Base-by-base conservation (phyloP, 2,797 vertebrate genomes). In the Holocentrus rufus region DNA sequence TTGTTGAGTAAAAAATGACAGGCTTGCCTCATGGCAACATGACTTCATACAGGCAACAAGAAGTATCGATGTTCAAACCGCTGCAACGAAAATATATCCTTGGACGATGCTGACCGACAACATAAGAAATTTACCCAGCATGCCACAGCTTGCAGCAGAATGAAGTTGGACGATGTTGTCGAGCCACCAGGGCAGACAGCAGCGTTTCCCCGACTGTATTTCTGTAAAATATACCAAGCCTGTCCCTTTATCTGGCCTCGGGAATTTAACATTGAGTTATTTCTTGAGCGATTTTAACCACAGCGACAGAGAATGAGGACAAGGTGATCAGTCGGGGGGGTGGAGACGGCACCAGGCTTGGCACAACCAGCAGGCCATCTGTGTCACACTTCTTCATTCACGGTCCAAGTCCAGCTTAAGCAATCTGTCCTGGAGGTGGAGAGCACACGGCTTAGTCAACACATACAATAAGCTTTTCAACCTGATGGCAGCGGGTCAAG, bases 351-450 rank as follows among this genome's bases (percentile, higher is more conserved):
- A 36, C 14, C 50, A 7, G 80, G 63, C 39, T 58, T 69, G 72
- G 14, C 31, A 18, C 18, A 23, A 69, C 57, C 63, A 60, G 67
- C 42, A 47, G 71, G 53, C 23, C 56, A 22, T 64, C 72, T 72
- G 73, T 47, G 49, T 63, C 62, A 13, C 69, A 54, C 23, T 49
- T 36, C 34, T 39, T 92, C 74, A 85, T 56, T 91, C 85, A 17
- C 58, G 13, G 13, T 88, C 90, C 69, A 86, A 83, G 69, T 91
- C 88, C 86, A 88, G 61, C 79, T 90, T 91, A 77, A 76, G 64
- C 66, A 85, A 82, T 50, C 82, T 81, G 80, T 91, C 91, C 93
- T 93, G 85, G 78, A 44, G 9, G 74, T 3, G 6, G 64, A 82
- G 36, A 83, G 69, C 8, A 65, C n/a, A 60, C 7, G 1, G 64